Base-by-base conservation (phyloP, 2,797 vertebrate genomes). In the Chaunax sp. region DNA sequence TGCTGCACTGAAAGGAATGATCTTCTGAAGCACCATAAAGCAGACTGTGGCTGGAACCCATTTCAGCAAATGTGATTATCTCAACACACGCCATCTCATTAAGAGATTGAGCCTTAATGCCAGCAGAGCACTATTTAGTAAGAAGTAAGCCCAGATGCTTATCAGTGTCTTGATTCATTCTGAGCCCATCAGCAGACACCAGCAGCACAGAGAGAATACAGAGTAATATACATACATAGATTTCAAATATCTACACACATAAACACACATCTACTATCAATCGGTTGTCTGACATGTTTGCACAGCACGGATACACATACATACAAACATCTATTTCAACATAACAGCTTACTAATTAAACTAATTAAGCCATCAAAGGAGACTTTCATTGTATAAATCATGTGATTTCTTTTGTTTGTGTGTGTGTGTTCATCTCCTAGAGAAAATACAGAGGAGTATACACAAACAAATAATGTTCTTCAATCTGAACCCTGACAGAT, bases 41-140 rank as follows among this genome's bases (percentile, higher is more conserved):
- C 69, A 75, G 67, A 73, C 69, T 56, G 71, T 68, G 77, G 60
- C 87, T 86, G 83, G 84, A 87, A 87, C 77, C 64, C 77, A 85
- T 87, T 86, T 81, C 41, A 63, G 72, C 63, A 84, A 89, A 87
- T 86, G 79, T 80, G 82, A 87, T 90, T 89, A 90, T 73, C 44
- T 73, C 76, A 77, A 84, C 83, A 84, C 83, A 89, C 77, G 72
- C 77, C 80, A 84, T 82, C 75, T 81, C 84, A 84, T 90, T 89
- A 86, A 62, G 78, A 87, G 75, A 89, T 59, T 81, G 81, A 75
- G 73, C 64, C 65, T 76, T 81, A 83, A 83, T 82, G 83, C 72
- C 78, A 81, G 64, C 83, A 72, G 68, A 80, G 80, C 84, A 78
- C 72, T 83, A 84, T 87, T 84, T 88, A 67, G 77, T 74, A 81